Conservation (phyloP, 1,140 invertebrate genomes). For the Anthonomus grandis region DNA sequence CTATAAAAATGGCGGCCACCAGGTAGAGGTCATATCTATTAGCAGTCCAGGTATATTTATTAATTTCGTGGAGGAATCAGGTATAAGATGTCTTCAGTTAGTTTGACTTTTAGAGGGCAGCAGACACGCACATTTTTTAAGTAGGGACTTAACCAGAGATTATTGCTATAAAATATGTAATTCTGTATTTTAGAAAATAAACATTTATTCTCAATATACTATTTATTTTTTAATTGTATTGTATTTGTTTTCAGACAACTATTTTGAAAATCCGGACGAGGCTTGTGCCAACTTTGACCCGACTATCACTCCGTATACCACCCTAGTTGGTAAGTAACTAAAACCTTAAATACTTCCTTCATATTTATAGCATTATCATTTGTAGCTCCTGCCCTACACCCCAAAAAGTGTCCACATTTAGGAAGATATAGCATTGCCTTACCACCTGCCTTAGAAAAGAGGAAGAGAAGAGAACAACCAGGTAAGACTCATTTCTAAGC, state of each 20-base stretch:
- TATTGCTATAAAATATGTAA: too few species aligned
- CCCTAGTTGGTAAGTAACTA: conserved; percentile 74
- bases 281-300: conserved; percentile 59
- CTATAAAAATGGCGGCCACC: too few species aligned
- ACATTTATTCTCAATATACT: too few species aligned
- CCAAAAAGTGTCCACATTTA: conserved; percentile 64
- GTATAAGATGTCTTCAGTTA: too few species aligned
- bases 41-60: too few species aligned
- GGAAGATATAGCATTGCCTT: conserved; percentile 58
- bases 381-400: conserved; percentile 63
- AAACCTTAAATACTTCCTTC: neutral
- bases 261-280: conserved; percentile 55
- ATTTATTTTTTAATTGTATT: too few species aligned
- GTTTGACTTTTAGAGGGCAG: too few species aligned
- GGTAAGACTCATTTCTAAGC: conserved; percentile 21
- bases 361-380: conserved; percentile 33
- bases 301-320: conserved; percentile 71
- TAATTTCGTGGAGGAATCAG: too few species aligned
- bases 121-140: too few species aligned
- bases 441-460: conserved; percentile 23
- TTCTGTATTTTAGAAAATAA: too few species aligned
- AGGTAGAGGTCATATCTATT: too few species aligned
- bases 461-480: conserved; percentile 42
- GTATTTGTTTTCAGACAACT: conserved; percentile 38
- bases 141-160: too few species aligned